phyloP scores from a whole-genome alignment of 2,113 vertebrate species.

The Peromyscus leucopus region DNA sequence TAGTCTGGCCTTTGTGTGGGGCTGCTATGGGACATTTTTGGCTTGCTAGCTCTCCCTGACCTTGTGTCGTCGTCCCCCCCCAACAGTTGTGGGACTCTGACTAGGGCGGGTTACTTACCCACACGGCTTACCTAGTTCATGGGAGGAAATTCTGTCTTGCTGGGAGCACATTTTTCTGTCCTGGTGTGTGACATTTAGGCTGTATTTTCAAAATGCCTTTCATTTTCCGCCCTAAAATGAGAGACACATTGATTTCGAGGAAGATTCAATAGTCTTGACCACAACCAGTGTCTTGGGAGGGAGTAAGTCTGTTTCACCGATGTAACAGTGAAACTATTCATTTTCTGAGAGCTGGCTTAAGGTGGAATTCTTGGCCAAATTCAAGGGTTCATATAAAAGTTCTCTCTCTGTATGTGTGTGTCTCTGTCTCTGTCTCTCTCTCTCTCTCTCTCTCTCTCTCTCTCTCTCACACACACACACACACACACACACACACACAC shows the following conservation, averaged over 20 bases:
- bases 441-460: no score
- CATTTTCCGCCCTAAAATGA: conserved; percentile 45
- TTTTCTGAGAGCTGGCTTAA: conserved; percentile 14
- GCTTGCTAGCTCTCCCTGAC: neutral
- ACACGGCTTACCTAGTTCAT: accelerated
- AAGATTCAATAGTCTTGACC: neutral
- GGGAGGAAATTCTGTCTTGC: neutral
- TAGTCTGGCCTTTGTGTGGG: neutral
- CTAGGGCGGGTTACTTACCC: neutral
- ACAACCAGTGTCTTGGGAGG: neutral
- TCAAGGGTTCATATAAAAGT: neutral
- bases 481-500: no score
- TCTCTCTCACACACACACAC: neutral
- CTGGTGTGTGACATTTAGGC: neutral
- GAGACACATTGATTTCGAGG: neutral
- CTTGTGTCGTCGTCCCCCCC: neutral
- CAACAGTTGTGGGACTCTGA: neutral
- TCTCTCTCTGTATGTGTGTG: no score
- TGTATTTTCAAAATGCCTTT: neutral
- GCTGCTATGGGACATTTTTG: neutral
- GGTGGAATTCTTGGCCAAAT: neutral
- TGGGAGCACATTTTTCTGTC: neutral
- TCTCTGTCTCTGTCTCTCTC: no score
- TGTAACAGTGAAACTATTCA: neutral
- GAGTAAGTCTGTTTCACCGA: neutral